phyloP scores from a whole-genome alignment of 2,113 vertebrate species.

The Halcyon senegalensis region DNA sequence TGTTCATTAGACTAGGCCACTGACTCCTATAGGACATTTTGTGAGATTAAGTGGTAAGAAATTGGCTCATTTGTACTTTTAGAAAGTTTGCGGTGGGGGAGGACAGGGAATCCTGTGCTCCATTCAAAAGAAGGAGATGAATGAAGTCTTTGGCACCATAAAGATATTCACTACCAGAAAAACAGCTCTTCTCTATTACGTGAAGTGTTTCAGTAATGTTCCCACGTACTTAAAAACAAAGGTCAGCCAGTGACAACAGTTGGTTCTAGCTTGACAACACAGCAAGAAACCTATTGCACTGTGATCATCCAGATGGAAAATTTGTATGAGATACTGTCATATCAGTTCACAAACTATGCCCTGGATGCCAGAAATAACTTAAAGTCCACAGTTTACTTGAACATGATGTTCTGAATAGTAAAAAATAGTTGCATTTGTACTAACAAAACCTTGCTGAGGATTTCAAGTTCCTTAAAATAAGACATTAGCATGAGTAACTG shows the following conservation, averaged over 20 bases:
- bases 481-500: background rate
- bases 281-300: constrained; percentile 58
- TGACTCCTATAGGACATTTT: background rate
- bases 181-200: constrained; percentile 27
- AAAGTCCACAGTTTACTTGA: constrained; percentile 66
- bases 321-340: constrained; percentile 53
- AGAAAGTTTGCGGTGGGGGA: background rate
- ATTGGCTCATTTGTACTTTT: background rate
- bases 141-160: constrained; percentile 34
- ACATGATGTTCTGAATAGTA: constrained; percentile 69
- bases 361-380: constrained; percentile 67
- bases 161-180: constrained; percentile 39
- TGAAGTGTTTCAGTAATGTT: constrained; percentile 65
- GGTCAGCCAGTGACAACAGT: constrained; percentile 78
- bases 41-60: background rate
- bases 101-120: constrained; percentile 12
- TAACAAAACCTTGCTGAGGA: constrained; percentile 5
- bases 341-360: constrained; percentile 63
- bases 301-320: constrained; percentile 74
- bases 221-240: constrained; percentile 75
- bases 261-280: constrained; percentile 53
- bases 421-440: constrained; percentile 55
- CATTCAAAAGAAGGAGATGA: constrained; percentile 31
- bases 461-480: constrained; percentile 7
- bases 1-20: background rate